Evolutionary conservation across 2,113 vertebrate species (phyloP).

Genomic region (Chionodraco myersi): DNA sequence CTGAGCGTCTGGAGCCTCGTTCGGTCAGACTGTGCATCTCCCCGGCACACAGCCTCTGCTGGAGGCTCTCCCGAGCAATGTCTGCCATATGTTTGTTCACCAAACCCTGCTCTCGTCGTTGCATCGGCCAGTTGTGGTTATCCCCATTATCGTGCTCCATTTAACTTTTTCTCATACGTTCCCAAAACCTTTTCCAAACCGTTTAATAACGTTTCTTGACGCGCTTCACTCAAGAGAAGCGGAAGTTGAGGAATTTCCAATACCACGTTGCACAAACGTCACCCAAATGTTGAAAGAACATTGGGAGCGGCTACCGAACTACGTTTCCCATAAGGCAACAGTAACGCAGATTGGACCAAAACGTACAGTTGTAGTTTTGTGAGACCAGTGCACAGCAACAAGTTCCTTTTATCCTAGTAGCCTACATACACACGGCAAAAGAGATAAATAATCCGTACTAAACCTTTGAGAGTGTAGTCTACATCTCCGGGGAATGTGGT

Average conservation of each 20-base stretch:
- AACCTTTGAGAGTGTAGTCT: too few relatives aligned
- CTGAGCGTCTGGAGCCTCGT: constrained; percentile 41
- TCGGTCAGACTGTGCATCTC: constrained; percentile 66
- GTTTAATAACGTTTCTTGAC: constrained; percentile 20
- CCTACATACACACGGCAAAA: too few relatives aligned
- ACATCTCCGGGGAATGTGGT: too few relatives aligned
- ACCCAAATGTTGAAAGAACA: constrained; percentile 69
- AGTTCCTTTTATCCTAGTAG: too few relatives aligned
- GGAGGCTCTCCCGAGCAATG: constrained; percentile 68
- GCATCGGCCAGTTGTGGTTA: constrained; percentile 48
- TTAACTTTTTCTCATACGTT: constrained; percentile 11
- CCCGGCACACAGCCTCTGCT: constrained; percentile 60
- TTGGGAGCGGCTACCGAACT: constrained; percentile 47
- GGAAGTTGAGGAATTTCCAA: constrained; percentile 58
- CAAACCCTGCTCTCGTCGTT: constrained; percentile 62
- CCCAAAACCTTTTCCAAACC: constrained; percentile 7
- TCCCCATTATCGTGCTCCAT: constrained; percentile 55
- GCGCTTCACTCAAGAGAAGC: constrained; percentile 13
- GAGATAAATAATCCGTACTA: too few relatives aligned
- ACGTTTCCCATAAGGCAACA: constrained; percentile 61
- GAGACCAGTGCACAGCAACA: too few relatives aligned
- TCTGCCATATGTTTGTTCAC: constrained; percentile 75
- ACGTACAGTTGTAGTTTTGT: too few relatives aligned
- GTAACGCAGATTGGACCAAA: too few relatives aligned
- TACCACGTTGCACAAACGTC: constrained; percentile 74